Evolutionary conservation across 2,113 vertebrate species (phyloP).

Genomic region (Ptilonorhynchus violaceus): DNA sequence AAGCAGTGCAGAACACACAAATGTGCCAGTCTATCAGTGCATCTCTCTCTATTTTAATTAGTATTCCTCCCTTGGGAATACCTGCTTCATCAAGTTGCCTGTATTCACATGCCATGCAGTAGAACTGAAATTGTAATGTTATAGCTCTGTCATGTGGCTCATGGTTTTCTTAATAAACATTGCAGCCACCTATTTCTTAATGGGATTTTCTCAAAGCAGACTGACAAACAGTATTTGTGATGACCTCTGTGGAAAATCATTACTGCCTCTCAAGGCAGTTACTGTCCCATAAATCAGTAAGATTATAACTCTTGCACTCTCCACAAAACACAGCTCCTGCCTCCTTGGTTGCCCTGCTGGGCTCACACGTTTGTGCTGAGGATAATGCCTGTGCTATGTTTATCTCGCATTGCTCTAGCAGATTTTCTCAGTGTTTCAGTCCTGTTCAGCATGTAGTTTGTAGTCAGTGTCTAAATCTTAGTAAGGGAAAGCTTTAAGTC

Average conservation of each 20-base stretch:
- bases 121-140: not conserved
- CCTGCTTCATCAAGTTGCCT: not conserved
- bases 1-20: not conserved
- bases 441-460: not conserved
- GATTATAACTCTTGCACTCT: not conserved
- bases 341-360: accelerated
- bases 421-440: not conserved
- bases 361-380: not conserved
- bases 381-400: not conserved
- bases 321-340: not conserved
- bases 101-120: not conserved
- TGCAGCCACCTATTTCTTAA: slow-evolving; percentile 33
- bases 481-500: not conserved
- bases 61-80: not conserved
- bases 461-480: not conserved
- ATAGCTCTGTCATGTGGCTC: not conserved
- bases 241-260: slow-evolving; percentile 36
- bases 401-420: not conserved
- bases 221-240: slow-evolving; percentile 27
- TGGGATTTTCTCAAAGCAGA: slow-evolving; percentile 1
- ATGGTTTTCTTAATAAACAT: slow-evolving; percentile 18
- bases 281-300: slow-evolving; percentile 28
- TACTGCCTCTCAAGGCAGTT: not conserved
- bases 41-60: not conserved
- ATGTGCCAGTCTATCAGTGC: not conserved